These are phyloP conservation scores for Drosophila tani DNA, from an alignment of 1,140 invertebrate genomes.

Conservation along the genomic window DNA sequence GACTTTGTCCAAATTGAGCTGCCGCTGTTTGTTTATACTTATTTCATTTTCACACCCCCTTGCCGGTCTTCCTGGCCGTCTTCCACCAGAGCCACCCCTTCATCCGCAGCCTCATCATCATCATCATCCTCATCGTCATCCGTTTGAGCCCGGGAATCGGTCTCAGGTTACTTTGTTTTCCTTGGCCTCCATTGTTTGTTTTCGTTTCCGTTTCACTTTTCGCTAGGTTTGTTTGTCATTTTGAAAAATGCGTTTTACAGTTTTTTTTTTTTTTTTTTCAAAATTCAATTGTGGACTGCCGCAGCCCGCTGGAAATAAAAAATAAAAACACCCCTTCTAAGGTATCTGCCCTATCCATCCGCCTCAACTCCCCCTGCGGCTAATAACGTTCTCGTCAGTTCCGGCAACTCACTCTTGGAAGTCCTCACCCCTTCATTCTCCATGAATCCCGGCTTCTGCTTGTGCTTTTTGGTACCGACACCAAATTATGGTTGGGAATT, in stretches of 20 bases:
- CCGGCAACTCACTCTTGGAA: conserved; percentile 33
- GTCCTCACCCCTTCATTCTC: conserved; percentile 3
- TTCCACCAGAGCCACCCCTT: conserved; percentile 10
- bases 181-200: conserved; percentile 73
- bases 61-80: conserved; percentile 24
- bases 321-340: conserved; percentile 53
- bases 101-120: conserved; percentile 27
- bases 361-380: conserved; percentile 49
- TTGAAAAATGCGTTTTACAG: conserved; percentile 66
- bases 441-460: conserved; percentile 2
- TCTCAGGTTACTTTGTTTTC: conserved; percentile 82
- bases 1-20: conserved; percentile 64
- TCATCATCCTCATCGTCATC: conserved; percentile 34
- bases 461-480: conserved; percentile 39
- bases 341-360: conserved; percentile 4
- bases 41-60: conserved; percentile 78
- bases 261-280: conserved; percentile 22
- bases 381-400: conserved; percentile 66
- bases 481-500: conserved; percentile 44
- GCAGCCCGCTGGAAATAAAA: conserved; percentile 38
- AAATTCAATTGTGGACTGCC: conserved; percentile 80
- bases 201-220: conserved; percentile 80
- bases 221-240: conserved; percentile 66
- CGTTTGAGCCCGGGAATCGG: conserved; percentile 52
- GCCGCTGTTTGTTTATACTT: conserved; percentile 79